phyloP scores from a whole-genome alignment of 2,797 vertebrate species.

The Leucoraja ocellata region DNA sequence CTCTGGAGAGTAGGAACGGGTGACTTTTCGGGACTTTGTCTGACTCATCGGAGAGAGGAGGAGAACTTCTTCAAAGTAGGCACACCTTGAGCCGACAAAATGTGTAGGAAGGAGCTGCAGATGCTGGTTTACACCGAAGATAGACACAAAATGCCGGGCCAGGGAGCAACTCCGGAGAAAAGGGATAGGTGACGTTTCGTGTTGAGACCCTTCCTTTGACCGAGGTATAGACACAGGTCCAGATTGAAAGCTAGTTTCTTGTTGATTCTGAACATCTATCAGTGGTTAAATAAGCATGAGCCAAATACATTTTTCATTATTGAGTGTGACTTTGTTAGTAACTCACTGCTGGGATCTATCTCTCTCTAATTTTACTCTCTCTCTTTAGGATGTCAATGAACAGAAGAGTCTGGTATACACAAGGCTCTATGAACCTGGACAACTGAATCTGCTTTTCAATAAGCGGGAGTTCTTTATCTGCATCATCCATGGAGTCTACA shows the following conservation, averaged over 20 bases:
- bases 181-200: no score
- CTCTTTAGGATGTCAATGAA: constrained; percentile 69
- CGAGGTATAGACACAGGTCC: no score
- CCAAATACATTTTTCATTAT: neutral
- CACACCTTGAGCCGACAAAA: no score
- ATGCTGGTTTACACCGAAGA: no score
- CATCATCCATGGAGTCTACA: constrained; percentile 67
- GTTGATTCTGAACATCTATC: neutral
- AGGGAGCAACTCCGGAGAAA: no score
- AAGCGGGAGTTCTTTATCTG: constrained; percentile 76
- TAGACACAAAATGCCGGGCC: no score
- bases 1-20: no score
- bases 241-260: neutral
- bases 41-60: no score
- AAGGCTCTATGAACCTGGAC: constrained; percentile 70
- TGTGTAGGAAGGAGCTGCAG: no score
- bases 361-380: neutral
- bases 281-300: neutral
- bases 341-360: neutral
- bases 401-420: constrained; percentile 67
- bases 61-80: no score
- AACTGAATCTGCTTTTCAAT: constrained; percentile 77
- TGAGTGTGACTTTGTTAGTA: neutral
- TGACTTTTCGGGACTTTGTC: no score
- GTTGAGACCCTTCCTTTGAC: no score